These are phyloP conservation scores for Hemiscyllium ocellatum DNA, from an alignment of 2,113 vertebrate genomes.

Conservation along the genomic window DNA sequence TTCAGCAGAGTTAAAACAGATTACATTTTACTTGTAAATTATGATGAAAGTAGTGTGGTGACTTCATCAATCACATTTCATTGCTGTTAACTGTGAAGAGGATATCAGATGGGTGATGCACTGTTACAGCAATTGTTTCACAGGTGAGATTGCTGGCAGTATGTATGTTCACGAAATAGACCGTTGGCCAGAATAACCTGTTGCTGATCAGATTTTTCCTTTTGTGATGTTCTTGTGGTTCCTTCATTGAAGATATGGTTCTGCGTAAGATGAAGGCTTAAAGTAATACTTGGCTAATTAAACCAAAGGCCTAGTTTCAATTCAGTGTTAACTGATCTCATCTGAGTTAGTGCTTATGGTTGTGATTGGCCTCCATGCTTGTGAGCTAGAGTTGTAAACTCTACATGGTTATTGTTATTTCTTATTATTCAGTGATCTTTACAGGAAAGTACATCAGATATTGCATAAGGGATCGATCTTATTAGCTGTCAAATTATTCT, in stretches of 20 bases:
- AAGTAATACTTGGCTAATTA: not conserved
- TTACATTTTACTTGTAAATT: slow-evolving; percentile 37
- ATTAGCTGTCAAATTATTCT: not conserved
- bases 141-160: slow-evolving; percentile 10
- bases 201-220: not conserved
- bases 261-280: not conserved
- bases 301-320: not conserved
- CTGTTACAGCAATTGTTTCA: slow-evolving; percentile 18
- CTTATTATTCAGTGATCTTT: not conserved
- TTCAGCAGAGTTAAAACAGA: slow-evolving; percentile 35
- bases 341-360: not conserved
- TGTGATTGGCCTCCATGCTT: not conserved
- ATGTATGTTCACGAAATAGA: not conserved
- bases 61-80: slow-evolving; percentile 35
- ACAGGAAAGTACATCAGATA: not conserved
- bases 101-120: slow-evolving; percentile 17
- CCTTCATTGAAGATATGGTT: not conserved
- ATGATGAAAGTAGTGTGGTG: not conserved
- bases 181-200: not conserved
- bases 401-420: too few species aligned
- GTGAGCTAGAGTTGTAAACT: not conserved
- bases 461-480: not conserved
- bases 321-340: not conserved
- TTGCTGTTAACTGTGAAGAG: slow-evolving; percentile 30
- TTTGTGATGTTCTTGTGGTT: not conserved